Conservation (phyloP, 2,888 invertebrate species). For the Oscheius sp. region DNA sequence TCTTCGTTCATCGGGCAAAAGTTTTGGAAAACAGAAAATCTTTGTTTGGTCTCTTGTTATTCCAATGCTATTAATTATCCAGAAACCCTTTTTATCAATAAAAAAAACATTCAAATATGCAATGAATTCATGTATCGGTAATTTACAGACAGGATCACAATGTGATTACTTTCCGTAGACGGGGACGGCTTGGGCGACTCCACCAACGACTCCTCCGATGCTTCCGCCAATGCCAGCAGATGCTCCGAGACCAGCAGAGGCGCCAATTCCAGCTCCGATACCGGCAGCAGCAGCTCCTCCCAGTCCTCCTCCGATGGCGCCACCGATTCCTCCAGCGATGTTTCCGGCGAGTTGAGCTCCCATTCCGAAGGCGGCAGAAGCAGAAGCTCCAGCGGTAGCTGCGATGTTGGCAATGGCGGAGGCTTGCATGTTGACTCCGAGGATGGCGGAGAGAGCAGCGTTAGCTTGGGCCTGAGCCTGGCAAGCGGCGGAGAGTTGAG, state of each 20-base stretch:
- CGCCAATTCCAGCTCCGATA: conserved; percentile 2
- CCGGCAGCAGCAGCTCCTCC: background rate
- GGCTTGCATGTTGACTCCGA: conserved; percentile 4
- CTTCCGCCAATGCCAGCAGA: background rate
- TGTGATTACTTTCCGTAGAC: conserved; percentile 1
- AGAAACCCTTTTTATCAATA: too few relatives aligned
- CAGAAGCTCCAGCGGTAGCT: conserved; percentile 8
- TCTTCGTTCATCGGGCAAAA: too few relatives aligned
- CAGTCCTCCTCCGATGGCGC: background rate
- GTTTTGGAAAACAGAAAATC: too few relatives aligned
- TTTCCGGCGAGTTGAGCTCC: background rate
- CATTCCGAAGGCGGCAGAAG: conserved; percentile 1
- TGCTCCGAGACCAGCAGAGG: background rate
- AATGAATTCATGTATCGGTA: too few relatives aligned
- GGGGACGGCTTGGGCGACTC: background rate
- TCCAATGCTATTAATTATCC: too few relatives aligned
- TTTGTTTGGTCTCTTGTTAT: too few relatives aligned
- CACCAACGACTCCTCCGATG: conserved; percentile 8
- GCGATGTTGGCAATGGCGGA: conserved; percentile 4
- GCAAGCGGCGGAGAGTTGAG: conserved; percentile 7
- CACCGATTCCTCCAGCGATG: conserved; percentile 14
- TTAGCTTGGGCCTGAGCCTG: conserved; percentile 15
- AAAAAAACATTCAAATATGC: too few relatives aligned
- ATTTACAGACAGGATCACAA: conserved; percentile 9
- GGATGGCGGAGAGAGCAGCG: background rate